These are phyloP conservation scores for Drosophila cognata DNA, from an alignment of 2,888 invertebrate species.

Conservation along the genomic window DNA sequence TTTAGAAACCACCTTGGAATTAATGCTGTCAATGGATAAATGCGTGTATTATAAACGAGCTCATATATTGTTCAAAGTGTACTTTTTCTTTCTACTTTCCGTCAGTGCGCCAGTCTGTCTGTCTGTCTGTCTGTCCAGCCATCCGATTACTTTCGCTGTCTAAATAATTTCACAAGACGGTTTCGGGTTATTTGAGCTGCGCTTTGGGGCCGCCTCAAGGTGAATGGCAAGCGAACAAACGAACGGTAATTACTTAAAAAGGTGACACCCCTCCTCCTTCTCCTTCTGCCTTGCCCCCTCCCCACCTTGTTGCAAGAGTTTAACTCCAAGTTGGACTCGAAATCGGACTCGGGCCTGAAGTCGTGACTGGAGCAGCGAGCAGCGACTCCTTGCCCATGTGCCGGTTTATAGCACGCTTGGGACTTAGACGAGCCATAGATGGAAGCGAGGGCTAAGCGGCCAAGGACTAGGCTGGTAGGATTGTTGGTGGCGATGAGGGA, in stretches of 20 bases:
- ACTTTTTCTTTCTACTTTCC: background rate
- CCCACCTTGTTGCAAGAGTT: background rate
- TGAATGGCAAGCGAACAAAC: slow-evolving; percentile 66
- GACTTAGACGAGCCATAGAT: slow-evolving; percentile 17
- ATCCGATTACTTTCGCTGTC: slow-evolving; percentile 77
- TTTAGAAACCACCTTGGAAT: background rate
- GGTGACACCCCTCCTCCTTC: slow-evolving; percentile 24
- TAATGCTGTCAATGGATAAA: background rate
- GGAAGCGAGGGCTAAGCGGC: background rate
- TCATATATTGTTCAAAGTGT: background rate
- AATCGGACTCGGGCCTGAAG: slow-evolving; percentile 20
- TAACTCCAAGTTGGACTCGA: slow-evolving; percentile 6
- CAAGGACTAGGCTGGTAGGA: background rate
- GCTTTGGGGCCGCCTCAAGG: slow-evolving; percentile 70
- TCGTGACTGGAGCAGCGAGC: slow-evolving; percentile 32
- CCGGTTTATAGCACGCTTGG: slow-evolving; percentile 71
- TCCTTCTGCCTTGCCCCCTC: too few relatives aligned
- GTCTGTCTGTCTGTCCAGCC: slow-evolving; percentile 36
- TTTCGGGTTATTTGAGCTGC: slow-evolving; percentile 71
- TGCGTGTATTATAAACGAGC: background rate
- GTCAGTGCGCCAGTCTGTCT: background rate
- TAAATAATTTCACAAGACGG: slow-evolving; percentile 71
- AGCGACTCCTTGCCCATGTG: slow-evolving; percentile 51
- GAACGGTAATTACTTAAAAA: slow-evolving; percentile 75
- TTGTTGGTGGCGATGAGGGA: background rate